Conservation (phyloP, 2,888 invertebrate species). For the Phragmatobia fuliginosa region DNA sequence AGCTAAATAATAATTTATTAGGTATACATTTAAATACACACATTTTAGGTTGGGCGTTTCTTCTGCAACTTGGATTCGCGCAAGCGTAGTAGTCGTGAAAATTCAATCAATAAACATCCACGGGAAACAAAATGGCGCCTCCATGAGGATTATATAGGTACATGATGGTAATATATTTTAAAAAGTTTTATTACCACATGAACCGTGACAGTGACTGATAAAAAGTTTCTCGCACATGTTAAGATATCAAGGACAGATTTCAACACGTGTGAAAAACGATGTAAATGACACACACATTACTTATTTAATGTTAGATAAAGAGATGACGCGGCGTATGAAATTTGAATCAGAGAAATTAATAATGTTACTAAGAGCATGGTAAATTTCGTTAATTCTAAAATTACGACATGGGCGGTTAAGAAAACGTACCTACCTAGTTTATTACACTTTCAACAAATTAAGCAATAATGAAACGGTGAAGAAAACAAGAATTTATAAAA, state of each 20-base stretch:
- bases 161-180: background rate
- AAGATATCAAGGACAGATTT: background rate
- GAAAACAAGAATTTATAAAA: background rate
- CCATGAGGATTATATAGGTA: background rate
- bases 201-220: slow-evolving; percentile 6
- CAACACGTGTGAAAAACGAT: background rate
- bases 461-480: background rate
- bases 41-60: background rate
- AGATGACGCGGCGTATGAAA: background rate
- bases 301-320: background rate
- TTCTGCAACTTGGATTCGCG: background rate
- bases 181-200: background rate
- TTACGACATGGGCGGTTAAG: background rate
- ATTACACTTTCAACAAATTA: background rate
- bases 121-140: slow-evolving; percentile 13
- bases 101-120: slow-evolving; percentile 15
- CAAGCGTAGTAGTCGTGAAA: slow-evolving; percentile 12
- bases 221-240: slow-evolving; percentile 1
- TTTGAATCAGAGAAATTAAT: background rate
- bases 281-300: background rate
- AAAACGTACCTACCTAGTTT: background rate
- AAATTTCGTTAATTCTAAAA: background rate
- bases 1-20: no score
- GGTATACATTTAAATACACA: no score
- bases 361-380: background rate